phyloP scores from a whole-genome alignment of 2,888 invertebrate genomes.

The Carabus problematicus region DNA sequence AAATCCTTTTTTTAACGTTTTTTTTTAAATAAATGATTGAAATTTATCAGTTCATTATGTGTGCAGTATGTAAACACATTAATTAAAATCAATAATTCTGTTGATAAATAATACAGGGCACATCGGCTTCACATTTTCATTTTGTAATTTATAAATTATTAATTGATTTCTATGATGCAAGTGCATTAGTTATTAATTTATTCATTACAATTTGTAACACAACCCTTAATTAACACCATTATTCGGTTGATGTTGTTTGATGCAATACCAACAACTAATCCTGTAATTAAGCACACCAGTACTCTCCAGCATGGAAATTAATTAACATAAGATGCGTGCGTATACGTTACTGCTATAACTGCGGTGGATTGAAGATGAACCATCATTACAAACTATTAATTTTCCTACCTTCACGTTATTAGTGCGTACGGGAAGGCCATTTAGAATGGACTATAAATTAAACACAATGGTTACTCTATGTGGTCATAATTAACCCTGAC shows the following conservation, averaged over 20 bases:
- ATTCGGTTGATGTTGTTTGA: not conserved
- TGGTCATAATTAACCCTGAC: slow-evolving; percentile 20
- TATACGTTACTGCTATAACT: not conserved
- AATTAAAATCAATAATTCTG: not conserved
- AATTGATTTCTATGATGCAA: too few species aligned
- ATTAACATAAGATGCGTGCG: slow-evolving; percentile 23
- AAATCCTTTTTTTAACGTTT: not conserved
- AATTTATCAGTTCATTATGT: not conserved
- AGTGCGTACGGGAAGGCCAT: slow-evolving; percentile 9
- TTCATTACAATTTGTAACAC: slow-evolving; percentile 5
- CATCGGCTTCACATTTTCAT: not conserved
- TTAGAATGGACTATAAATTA: slow-evolving; percentile 37
- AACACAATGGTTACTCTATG: slow-evolving; percentile 24
- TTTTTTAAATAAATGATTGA: not conserved
- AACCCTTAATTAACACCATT: slow-evolving; percentile 8
- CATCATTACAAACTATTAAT: slow-evolving; percentile 40
- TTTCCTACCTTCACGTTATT: slow-evolving; percentile 13
- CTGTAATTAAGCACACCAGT: not conserved
- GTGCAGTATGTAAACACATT: not conserved
- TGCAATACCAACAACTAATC: slow-evolving; percentile 9
- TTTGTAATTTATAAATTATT: too few species aligned
- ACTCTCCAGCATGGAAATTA: slow-evolving; percentile 21
- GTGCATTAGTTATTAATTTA: slow-evolving; percentile 1
- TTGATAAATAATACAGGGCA: slow-evolving; percentile 1
- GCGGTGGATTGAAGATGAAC: not conserved